Percentiles rank a stretch among this genome's conserved stretches.
These are phyloP conservation scores for Drosophila cardini DNA, from an alignment of 1,140 invertebrate genomes.

Conservation along the genomic window DNA sequence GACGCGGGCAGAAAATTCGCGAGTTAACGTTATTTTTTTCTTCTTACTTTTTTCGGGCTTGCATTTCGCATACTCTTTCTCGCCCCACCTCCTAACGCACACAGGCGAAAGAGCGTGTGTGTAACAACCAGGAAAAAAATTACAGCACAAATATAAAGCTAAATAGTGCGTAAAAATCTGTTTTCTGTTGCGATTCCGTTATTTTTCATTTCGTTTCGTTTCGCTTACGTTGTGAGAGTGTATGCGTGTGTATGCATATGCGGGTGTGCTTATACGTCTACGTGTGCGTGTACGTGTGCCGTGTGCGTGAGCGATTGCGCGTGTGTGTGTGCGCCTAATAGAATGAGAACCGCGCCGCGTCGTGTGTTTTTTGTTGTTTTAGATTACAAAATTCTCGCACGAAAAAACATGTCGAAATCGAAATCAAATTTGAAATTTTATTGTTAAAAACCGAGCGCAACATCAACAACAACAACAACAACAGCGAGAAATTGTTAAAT, in stretches of 20 bases:
- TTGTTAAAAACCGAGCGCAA: constrained; percentile 54
- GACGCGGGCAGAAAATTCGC: constrained; percentile 27
- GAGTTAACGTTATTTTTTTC: neutral
- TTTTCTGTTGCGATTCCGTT: constrained; percentile 66
- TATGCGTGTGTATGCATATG: constrained; percentile 6
- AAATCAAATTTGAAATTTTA: constrained; percentile 39
- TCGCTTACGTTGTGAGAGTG: constrained; percentile 19
- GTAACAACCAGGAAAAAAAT: constrained; percentile 53
- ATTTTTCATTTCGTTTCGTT: constrained; percentile 39
- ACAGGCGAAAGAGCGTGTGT: constrained; percentile 4
- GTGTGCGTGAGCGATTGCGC: neutral
- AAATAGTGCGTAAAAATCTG: constrained; percentile 80
- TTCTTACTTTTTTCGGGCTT: constrained; percentile 44
- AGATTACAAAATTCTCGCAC: constrained; percentile 69
- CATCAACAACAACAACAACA: constrained; percentile 41
- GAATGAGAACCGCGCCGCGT: constrained; percentile 15
- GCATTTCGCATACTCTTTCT: constrained; percentile 52
- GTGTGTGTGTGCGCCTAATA: constrained; percentile 14
- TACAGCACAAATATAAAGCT: constrained; percentile 59
- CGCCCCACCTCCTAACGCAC: neutral
- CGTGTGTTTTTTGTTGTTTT: constrained; percentile 63
- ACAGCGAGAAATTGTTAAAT: constrained; percentile 1
- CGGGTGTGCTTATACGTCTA: neutral
- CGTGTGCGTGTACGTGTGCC: neutral
- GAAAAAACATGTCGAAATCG: constrained; percentile 41